phyloP scores from a whole-genome alignment of 2,113 vertebrate genomes.

The Fulica atra region DNA sequence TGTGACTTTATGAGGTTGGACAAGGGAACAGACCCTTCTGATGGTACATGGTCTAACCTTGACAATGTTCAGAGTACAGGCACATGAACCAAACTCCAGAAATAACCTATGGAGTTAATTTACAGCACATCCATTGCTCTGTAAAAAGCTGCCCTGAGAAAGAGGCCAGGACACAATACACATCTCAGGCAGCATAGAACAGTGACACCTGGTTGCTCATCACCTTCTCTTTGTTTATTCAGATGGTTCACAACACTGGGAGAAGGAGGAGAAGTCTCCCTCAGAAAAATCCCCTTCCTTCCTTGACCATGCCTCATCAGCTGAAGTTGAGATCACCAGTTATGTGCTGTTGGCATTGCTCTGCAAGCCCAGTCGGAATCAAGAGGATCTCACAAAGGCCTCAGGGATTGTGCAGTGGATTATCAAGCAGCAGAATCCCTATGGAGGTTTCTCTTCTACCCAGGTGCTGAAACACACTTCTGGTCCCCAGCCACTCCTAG shows the following conservation, averaged over 20 bases:
- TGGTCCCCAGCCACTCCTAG: background rate
- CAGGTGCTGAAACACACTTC: constrained; percentile 73
- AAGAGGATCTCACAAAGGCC: constrained; percentile 69
- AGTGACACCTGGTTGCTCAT: background rate
- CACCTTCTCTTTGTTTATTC: background rate
- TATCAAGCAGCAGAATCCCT: constrained; percentile 81
- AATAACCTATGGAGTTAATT: background rate
- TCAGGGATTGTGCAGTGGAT: constrained; percentile 83
- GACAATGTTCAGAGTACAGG: background rate
- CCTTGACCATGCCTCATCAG: constrained; percentile 47
- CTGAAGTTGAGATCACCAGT: constrained; percentile 79
- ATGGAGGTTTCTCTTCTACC: constrained; percentile 86
- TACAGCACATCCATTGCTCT: background rate
- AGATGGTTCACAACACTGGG: constrained; percentile 64
- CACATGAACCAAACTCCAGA: background rate
- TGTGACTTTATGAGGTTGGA: background rate
- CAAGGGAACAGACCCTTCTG: background rate
- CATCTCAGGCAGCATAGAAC: background rate
- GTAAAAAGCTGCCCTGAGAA: background rate
- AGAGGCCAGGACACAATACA: accelerated
- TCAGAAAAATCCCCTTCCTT: background rate
- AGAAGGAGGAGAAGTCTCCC: background rate
- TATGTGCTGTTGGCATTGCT: constrained; percentile 81
- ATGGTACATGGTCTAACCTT: background rate
- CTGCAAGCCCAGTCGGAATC: constrained; percentile 43